A percentile compares a stretch with the other conserved stretches of the same genome.
These are phyloP conservation scores for Melanotaenia boesemani DNA, from an alignment of 2,797 vertebrate species.

Conservation along the genomic window DNA sequence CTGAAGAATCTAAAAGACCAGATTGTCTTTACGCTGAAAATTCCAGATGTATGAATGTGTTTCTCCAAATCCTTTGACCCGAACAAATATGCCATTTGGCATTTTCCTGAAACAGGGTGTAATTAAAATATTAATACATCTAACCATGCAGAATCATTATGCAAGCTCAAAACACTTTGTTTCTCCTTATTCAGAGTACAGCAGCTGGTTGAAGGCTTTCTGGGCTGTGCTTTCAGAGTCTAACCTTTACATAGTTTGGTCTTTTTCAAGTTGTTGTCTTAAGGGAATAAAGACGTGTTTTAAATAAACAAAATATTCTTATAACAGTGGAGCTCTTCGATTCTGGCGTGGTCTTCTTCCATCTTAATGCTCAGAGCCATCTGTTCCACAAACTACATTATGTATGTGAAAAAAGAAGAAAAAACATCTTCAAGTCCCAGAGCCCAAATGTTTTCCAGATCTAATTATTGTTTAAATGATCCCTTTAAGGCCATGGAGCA, in stretches of 20 bases:
- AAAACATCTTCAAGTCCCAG: constrained; percentile 31
- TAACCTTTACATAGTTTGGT: neutral
- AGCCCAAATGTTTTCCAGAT: constrained; percentile 54
- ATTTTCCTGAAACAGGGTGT: neutral
- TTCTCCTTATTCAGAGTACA: no score
- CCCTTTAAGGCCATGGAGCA: constrained; percentile 34
- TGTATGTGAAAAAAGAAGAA: constrained; percentile 1
- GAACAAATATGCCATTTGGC: neutral
- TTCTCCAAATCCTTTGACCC: neutral
- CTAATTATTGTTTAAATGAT: constrained; percentile 52
- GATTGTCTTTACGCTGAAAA: neutral
- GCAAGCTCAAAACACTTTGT: no score
- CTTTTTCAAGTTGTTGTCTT: no score
- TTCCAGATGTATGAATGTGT: neutral
- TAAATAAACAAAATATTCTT: neutral
- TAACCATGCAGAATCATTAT: neutral
- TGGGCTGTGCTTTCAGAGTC: neutral
- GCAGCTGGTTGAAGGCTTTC: neutral
- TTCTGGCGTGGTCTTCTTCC: constrained; percentile 22
- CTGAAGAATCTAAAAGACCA: neutral
- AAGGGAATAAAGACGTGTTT: neutral
- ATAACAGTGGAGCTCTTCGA: neutral
- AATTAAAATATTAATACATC: constrained; percentile 14
- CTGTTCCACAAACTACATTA: constrained; percentile 52
- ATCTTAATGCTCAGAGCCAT: constrained; percentile 6